A percentile compares a stretch with the other conserved stretches of the same genome.
Conservation (phyloP, 1,140 invertebrate species). For the Drosophila sturtevanti region DNA sequence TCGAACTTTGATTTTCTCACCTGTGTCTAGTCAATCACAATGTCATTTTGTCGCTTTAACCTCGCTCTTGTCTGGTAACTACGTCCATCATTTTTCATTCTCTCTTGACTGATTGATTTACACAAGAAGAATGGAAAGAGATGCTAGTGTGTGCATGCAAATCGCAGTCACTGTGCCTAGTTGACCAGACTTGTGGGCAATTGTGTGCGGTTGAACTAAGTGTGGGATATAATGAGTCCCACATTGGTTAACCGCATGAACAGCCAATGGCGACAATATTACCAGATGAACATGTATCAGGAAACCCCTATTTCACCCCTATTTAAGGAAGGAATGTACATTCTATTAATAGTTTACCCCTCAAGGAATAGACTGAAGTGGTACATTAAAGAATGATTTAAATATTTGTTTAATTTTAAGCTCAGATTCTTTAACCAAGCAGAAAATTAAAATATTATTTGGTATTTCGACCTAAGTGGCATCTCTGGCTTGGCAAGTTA, state of each 20-base stretch:
- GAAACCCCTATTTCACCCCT: neutral
- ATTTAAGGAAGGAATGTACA: too few species aligned
- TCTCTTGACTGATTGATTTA: slow-evolving; percentile 51
- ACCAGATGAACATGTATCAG: neutral
- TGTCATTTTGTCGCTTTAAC: slow-evolving; percentile 20
- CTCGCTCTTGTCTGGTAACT: neutral
- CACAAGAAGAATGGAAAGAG: slow-evolving; percentile 44
- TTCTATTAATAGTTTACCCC: neutral
- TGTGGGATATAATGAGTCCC: slow-evolving; percentile 24
- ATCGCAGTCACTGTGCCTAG: slow-evolving; percentile 38
- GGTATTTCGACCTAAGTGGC: too few species aligned
- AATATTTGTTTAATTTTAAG: too few species aligned
- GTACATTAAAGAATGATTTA: too few species aligned
- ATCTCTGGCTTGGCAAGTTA: too few species aligned
- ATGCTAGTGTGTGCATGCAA: slow-evolving; percentile 41
- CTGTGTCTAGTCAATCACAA: slow-evolving; percentile 32
- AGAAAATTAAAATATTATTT: too few species aligned
- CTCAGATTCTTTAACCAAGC: too few species aligned
- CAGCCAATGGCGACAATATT: slow-evolving; percentile 14
- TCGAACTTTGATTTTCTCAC: slow-evolving; percentile 17
- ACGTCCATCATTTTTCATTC: slow-evolving; percentile 18
- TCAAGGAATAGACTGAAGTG: neutral
- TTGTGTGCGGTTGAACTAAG: neutral
- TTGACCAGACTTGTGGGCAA: neutral
- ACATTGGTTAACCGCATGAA: slow-evolving; percentile 42